Conservation (phyloP, 2,888 invertebrate genomes). For the Loripinus fragilis region DNA sequence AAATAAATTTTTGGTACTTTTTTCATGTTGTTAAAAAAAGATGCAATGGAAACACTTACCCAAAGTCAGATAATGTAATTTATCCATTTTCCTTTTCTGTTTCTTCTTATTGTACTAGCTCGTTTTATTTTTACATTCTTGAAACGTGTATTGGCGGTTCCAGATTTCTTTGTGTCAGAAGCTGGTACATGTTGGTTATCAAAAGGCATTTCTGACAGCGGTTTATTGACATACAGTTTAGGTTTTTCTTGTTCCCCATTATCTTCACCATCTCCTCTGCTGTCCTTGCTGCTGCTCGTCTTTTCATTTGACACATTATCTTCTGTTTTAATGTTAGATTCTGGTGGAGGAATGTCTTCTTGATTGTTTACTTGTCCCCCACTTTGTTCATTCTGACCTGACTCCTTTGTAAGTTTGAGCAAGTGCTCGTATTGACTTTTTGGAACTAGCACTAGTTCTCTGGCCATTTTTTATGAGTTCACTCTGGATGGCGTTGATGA, state of each 20-base stretch:
- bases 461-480: conserved; percentile 34
- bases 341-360: background rate
- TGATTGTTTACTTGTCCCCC: background rate
- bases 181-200: background rate
- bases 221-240: conserved; percentile 35
- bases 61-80: too few species aligned
- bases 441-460: conserved; percentile 36
- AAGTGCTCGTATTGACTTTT: conserved; percentile 39
- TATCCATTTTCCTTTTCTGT: too few species aligned
- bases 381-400: background rate
- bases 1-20: too few species aligned
- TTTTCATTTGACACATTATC: background rate
- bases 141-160: background rate
- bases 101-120: background rate
- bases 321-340: background rate
- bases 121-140: background rate
- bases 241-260: conserved; percentile 21
- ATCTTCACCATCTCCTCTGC: background rate
- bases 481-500: conserved; percentile 28
- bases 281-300: background rate
- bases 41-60: too few species aligned
- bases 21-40: too few species aligned
- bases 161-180: background rate
- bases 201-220: conserved; percentile 36
- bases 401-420: conserved; percentile 18